Conservation (phyloP, 2,888 invertebrate species). For the Rotaria macrura region DNA sequence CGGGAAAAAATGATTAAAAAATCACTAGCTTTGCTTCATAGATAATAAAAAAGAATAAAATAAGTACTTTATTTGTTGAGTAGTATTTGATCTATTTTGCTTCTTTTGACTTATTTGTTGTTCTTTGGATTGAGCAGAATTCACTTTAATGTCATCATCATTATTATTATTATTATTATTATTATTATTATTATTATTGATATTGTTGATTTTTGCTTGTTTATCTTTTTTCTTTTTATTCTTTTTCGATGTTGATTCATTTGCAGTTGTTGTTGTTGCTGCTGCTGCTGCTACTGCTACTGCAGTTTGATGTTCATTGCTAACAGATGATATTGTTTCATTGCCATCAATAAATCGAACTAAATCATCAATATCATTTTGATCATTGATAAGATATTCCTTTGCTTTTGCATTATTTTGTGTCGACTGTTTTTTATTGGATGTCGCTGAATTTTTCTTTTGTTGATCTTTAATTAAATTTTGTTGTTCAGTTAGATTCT, state of each 20-base stretch:
- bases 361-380: conserved; percentile 15
- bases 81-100: background rate
- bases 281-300: too few relatives aligned
- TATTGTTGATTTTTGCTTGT: background rate
- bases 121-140: background rate
- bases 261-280: background rate
- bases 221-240: conserved; percentile 14
- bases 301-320: background rate
- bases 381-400: background rate
- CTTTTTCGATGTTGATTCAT: background rate
- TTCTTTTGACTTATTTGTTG: background rate
- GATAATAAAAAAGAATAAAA: background rate
- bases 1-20: background rate
- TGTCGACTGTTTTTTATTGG: background rate
- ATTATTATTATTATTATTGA: too few relatives aligned
- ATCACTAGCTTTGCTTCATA: background rate
- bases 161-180: too few relatives aligned
- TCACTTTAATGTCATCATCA: background rate
- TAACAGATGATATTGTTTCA: background rate
- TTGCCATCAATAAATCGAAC: background rate
- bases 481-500: background rate
- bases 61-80: background rate
- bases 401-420: background rate
- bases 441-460: background rate
- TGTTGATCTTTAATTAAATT: background rate